phyloP scores from a whole-genome alignment of 2,113 vertebrate species.

The Dasypus novemcinctus region DNA sequence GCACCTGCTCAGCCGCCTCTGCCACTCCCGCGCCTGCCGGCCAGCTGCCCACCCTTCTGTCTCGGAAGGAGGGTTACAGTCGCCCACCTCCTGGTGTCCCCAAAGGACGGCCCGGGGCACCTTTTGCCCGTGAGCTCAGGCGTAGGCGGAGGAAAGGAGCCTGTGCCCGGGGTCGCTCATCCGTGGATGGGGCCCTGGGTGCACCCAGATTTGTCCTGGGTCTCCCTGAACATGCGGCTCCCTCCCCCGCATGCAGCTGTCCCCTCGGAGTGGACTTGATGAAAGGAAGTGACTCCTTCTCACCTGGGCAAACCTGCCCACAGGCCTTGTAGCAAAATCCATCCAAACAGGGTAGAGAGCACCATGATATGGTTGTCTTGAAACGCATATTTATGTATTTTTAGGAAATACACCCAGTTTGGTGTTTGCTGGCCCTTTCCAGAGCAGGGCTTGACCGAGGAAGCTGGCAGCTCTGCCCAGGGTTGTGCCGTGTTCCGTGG shows the following conservation, averaged over 20 bases:
- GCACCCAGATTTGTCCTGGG: too few relatives aligned
- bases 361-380: accelerated
- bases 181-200: too few relatives aligned
- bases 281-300: background rate
- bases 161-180: too few relatives aligned
- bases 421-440: background rate
- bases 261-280: too few relatives aligned
- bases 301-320: background rate
- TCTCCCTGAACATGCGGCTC: too few relatives aligned
- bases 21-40: background rate
- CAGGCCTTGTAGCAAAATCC: background rate
- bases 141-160: accelerated
- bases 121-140: accelerated
- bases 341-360: background rate
- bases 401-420: background rate
- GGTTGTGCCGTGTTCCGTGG: too few relatives aligned
- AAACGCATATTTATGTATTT: too few relatives aligned
- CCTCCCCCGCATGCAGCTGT: too few relatives aligned
- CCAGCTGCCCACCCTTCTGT: too few relatives aligned
- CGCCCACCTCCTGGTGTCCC: background rate
- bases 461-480: background rate
- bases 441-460: background rate
- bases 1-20: too few relatives aligned
- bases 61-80: too few relatives aligned
- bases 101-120: background rate